phyloP scores from a whole-genome alignment of 1,140 invertebrate species.

The Zelostemma sp. region DNA sequence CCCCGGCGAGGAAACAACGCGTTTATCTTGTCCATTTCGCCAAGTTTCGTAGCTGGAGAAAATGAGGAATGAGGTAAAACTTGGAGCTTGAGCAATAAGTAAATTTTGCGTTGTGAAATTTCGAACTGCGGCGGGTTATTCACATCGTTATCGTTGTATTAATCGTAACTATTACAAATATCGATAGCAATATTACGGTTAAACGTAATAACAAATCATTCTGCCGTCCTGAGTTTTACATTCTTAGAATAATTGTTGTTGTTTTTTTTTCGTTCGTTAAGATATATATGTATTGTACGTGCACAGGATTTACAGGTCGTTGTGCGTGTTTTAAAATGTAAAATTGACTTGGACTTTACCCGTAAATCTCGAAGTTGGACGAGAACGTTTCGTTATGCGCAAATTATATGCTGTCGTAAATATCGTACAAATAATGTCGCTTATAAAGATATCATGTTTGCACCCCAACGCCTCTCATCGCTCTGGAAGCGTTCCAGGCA shows the following conservation, averaged over 20 bases:
- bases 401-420: constrained; percentile 33
- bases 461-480: constrained; percentile 25
- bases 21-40: too few species aligned
- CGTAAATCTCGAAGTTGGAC: constrained; percentile 39
- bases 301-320: constrained; percentile 32
- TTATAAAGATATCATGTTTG: constrained; percentile 39
- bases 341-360: constrained; percentile 53
- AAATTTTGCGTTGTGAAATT: constrained; percentile 5
- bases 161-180: constrained; percentile 20
- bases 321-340: constrained; percentile 46
- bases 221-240: constrained; percentile 36
- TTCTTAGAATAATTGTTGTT: constrained; percentile 17
- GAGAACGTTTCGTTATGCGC: constrained; percentile 32
- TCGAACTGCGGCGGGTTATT: not conserved
- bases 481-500: constrained; percentile 35
- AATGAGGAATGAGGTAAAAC: not conserved
- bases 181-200: constrained; percentile 21
- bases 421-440: constrained; percentile 29
- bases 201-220: constrained; percentile 26
- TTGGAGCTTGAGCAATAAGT: constrained; percentile 21
- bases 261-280: constrained; percentile 4
- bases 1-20: not conserved
- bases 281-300: constrained; percentile 30
- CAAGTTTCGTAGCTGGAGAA: not conserved
- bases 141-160: constrained; percentile 8